These are phyloP conservation scores for Microplitis demolitor DNA, from an alignment of 1,140 invertebrate species.

Conservation along the genomic window DNA sequence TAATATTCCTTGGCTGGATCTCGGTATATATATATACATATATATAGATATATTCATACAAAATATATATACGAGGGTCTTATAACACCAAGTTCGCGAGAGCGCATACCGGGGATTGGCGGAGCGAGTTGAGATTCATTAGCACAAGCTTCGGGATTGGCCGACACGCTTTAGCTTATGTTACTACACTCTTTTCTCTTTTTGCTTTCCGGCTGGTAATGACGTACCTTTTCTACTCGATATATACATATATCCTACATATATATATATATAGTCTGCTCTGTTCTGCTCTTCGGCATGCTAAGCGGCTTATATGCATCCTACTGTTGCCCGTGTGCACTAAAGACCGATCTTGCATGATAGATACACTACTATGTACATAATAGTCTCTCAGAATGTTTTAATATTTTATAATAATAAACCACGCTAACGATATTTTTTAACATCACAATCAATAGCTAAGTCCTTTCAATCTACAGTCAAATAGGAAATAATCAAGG, in stretches of 20 bases:
- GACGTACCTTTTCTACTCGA: conserved; percentile 33
- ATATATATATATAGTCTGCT: too few relatives aligned
- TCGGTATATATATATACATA: too few relatives aligned
- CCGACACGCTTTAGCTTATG: conserved; percentile 30
- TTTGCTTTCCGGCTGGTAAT: conserved; percentile 49
- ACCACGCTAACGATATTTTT: too few relatives aligned
- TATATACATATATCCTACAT: too few relatives aligned
- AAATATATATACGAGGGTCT: conserved; percentile 1
- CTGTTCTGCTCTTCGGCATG: too few relatives aligned
- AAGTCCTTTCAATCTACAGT: too few relatives aligned
- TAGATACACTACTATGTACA: conserved; percentile 43
- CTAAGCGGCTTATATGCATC: neutral
- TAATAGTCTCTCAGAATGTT: conserved; percentile 21
- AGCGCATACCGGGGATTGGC: conserved; percentile 42
- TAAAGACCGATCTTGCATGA: conserved; percentile 52
- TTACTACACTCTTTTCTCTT: conserved; percentile 30
- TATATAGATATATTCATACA: neutral
- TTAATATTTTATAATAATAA: too few relatives aligned
- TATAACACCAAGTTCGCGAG: neutral
- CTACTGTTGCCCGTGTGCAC: conserved; percentile 44
- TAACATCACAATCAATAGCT: too few relatives aligned
- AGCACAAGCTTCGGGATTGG: conserved; percentile 49
- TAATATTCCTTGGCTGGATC: too few relatives aligned
- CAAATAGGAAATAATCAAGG: too few relatives aligned
- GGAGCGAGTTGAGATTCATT: conserved; percentile 52